Evolutionary conservation across 2,113 vertebrate species (phyloP), one percentile per base, ranked within the genome.

Genomic region (Pseudolaguvia tuberculata): DNA sequence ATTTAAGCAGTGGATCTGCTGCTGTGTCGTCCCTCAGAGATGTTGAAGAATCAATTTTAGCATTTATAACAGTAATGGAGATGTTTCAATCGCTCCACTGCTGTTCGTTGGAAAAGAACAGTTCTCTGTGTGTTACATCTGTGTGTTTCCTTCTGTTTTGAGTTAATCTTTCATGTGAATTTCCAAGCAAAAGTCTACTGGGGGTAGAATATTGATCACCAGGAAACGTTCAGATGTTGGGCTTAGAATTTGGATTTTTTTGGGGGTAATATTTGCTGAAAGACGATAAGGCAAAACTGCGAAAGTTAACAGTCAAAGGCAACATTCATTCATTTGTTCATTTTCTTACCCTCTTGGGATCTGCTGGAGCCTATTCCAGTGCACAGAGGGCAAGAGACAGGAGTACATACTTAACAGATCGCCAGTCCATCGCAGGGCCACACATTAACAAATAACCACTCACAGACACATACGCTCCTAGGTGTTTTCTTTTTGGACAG

Each of bases 31-130:
- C 50, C 61, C 21, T 55, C 61, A 42, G 50, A 74, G 35, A 45
- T 29, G 29, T 55, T 23, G 21, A 48, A 42, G 35, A 52, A 45
- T 52, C 55, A 74, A 55, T 65, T 74, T 50, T 13, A 27, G 61
- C 61, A 18, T 55, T 74, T 73, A 63, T 63, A 23, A 62, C 35
- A 25, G 58, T 55, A 47, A 31, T 21, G 5, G n/a, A 74, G 72
- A 21, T 20, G 59, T 15, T 63, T 55, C 45, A 66, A 23, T 29
- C 11, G 11, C 50, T 45, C 6, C 31, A 65, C 31, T 39, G 29
- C 21, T 23, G 23, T 25, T 65, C 15, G 5, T 25, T 65, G 21
- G 14, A 39, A 42, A 66, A 14, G 25, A 74, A 50, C 5, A 3
- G 11, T n/a, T 59, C 21, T 53, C 27, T 42, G 25, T 55, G 50